These are phyloP conservation scores for Vannuccia rotundouncinata DNA, from an alignment of 2,888 invertebrate genomes.

Conservation along the genomic window DNA sequence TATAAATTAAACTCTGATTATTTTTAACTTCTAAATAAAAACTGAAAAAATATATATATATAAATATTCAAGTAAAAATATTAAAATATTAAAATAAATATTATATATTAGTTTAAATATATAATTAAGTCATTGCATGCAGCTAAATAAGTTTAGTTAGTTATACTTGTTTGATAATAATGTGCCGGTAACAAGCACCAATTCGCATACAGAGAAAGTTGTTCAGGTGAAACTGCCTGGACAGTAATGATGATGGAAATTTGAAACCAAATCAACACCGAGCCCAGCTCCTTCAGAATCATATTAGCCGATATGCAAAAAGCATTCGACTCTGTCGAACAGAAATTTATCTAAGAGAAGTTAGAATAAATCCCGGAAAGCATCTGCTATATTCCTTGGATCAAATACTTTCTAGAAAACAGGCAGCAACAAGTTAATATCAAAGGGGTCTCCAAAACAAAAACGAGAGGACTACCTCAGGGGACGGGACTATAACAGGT, in stretches of 20 bases:
- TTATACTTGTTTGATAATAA: too few relatives aligned
- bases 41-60: too few relatives aligned
- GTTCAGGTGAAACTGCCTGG: background rate
- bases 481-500: conserved; percentile 10
- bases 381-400: conserved; percentile 15
- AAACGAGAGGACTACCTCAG: conserved; percentile 20
- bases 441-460: conserved; percentile 26
- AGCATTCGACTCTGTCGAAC: conserved; percentile 17
- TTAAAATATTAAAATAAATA: too few relatives aligned
- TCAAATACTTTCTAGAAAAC: conserved; percentile 16
- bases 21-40: too few relatives aligned
- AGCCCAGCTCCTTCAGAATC: conserved; percentile 10
- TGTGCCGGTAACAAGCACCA: too few relatives aligned
- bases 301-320: conserved; percentile 20
- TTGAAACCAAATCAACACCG: conserved; percentile 6
- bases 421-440: conserved; percentile 11
- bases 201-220: conserved; percentile 19
- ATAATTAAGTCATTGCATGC: too few relatives aligned
- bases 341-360: background rate
- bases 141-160: too few relatives aligned
- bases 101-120: too few relatives aligned
- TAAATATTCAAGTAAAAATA: too few relatives aligned
- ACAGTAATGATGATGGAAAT: conserved; percentile 23
- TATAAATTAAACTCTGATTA: too few relatives aligned
- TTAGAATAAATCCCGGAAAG: background rate